phyloP scores from a whole-genome alignment of 2,888 invertebrate genomes.

The Acanthosepion lycidas region DNA sequence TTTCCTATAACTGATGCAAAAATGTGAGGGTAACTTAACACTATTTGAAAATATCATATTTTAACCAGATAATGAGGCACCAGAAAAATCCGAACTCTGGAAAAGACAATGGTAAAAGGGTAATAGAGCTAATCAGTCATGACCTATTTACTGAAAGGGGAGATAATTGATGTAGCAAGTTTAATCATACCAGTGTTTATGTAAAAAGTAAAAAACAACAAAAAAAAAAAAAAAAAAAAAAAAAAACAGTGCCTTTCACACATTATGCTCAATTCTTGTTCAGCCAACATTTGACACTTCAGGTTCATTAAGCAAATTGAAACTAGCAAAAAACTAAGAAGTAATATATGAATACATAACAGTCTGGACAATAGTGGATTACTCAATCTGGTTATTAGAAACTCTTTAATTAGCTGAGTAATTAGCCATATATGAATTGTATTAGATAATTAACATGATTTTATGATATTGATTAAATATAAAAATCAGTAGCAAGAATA shows the following conservation, averaged over 20 bases:
- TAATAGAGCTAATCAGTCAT: neutral
- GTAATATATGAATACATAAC: neutral
- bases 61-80: too few relatives aligned
- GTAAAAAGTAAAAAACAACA: neutral
- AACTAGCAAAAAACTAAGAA: neutral
- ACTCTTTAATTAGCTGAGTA: neutral
- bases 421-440: neutral
- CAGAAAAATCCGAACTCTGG: too few relatives aligned
- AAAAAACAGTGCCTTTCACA: neutral
- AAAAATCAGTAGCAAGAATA: neutral
- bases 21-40: too few relatives aligned
- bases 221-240: too few relatives aligned
- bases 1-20: too few relatives aligned
- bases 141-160: neutral
- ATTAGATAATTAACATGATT: neutral
- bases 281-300: neutral
- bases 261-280: neutral
- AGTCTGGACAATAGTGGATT: neutral
- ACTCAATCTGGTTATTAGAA: neutral
- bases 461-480: neutral
- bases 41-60: too few relatives aligned
- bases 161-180: neutral
- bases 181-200: neutral
- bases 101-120: too few relatives aligned
- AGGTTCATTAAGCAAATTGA: conserved; percentile 33